A percentile compares a stretch with the other conserved stretches of the same genome.
Conservation (phyloP, 2,888 invertebrate species). For the Leucoma salicis region DNA sequence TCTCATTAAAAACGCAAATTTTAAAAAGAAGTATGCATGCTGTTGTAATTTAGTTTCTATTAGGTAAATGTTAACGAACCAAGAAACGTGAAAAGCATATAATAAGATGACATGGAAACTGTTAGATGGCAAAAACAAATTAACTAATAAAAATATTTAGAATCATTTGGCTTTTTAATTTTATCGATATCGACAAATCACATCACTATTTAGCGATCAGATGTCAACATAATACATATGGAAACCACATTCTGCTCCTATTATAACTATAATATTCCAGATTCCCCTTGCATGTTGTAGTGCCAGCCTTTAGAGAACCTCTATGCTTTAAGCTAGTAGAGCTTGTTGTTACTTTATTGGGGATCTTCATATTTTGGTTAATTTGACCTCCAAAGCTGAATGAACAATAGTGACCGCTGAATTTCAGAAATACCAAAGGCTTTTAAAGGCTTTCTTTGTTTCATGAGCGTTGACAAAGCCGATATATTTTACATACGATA, state of each 20-base stretch:
- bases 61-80: too few relatives aligned
- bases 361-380: constrained; percentile 36
- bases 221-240: constrained; percentile 57
- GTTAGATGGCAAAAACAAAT: too few relatives aligned
- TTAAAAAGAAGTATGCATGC: too few relatives aligned
- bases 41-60: too few relatives aligned
- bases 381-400: constrained; percentile 45
- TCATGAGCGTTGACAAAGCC: constrained; percentile 41
- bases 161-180: too few relatives aligned
- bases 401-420: constrained; percentile 58
- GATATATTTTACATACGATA: constrained; percentile 41
- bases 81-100: too few relatives aligned
- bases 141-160: too few relatives aligned
- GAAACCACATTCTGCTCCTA: constrained; percentile 72
- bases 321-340: constrained; percentile 21
- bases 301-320: constrained; percentile 45
- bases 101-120: too few relatives aligned
- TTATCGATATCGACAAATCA: too few relatives aligned
- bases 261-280: constrained; percentile 63
- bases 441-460: constrained; percentile 55
- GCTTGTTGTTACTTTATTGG: constrained; percentile 25
- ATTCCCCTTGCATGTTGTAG: constrained; percentile 59
- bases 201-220: too few relatives aligned
- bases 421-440: constrained; percentile 56
- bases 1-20: too few relatives aligned